Conservation (phyloP, 2,797 vertebrate species). For the Staurois parvus region DNA sequence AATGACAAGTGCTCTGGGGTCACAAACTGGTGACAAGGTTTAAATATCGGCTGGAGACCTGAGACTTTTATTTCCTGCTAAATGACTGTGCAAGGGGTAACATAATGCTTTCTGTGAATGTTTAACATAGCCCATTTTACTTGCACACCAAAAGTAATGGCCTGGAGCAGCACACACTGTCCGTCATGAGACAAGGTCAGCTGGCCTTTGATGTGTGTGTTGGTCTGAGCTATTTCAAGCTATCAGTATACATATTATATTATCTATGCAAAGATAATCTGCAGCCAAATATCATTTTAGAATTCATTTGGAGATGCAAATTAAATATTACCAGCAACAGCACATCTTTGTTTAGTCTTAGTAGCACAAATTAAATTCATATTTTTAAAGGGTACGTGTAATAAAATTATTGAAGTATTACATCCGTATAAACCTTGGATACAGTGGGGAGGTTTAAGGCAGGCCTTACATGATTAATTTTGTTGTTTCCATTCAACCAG, state of each 20-base stretch:
- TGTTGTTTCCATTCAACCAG: too few species aligned
- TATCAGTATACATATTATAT: background rate
- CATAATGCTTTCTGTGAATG: background rate
- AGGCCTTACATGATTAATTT: too few species aligned
- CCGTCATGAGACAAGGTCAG: background rate
- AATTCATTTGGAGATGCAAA: background rate
- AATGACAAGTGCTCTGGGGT: conserved; percentile 80
- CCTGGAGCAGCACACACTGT: conserved; percentile 7
- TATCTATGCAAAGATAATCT: background rate
- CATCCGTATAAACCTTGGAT: too few species aligned
- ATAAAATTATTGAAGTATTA: too few species aligned
- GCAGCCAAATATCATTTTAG: background rate
- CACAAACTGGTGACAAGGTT: conserved; percentile 80
- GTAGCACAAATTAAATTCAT: too few species aligned
- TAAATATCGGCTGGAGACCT: conserved; percentile 83
- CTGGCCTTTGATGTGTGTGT: background rate
- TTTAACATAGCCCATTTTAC: conserved; percentile 19
- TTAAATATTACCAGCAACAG: background rate
- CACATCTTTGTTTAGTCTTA: background rate
- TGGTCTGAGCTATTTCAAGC: background rate
- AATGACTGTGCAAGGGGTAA: conserved; percentile 1
- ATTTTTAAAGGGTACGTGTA: background rate
- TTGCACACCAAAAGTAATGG: background rate
- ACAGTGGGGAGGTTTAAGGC: too few species aligned
- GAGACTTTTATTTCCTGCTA: conserved; percentile 71